Conservation (phyloP, 2,797 vertebrate species). For the Gobio occitaniae region DNA sequence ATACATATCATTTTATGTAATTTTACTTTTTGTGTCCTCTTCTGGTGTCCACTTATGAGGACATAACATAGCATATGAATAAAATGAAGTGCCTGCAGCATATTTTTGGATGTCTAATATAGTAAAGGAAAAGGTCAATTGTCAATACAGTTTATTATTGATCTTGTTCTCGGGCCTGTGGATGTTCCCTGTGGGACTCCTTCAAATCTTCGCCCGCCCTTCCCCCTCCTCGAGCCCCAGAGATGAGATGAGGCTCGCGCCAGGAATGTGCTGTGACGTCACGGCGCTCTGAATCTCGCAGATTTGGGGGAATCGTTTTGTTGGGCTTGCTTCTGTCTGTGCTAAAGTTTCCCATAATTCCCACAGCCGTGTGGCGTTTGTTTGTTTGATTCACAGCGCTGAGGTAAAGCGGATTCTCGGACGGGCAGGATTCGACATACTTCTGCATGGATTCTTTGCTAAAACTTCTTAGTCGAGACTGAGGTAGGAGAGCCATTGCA, state of each 20-base stretch:
- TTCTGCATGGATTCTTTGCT: not conserved
- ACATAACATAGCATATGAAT: too few relatives aligned
- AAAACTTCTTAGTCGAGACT: not conserved
- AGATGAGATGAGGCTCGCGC: conserved; percentile 42
- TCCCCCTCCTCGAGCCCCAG: conserved; percentile 30
- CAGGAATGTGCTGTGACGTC: conserved; percentile 50
- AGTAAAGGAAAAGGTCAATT: not conserved
- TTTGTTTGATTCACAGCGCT: not conserved
- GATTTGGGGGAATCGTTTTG: conserved; percentile 21
- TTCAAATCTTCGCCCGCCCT: not conserved
- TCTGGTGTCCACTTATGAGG: too few relatives aligned
- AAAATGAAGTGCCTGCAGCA: not conserved
- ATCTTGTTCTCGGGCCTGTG: not conserved
- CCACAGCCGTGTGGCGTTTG: not conserved
- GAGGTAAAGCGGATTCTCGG: not conserved
- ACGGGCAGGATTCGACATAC: not conserved
- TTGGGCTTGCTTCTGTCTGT: not conserved
- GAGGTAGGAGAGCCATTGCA: conserved; percentile 14
- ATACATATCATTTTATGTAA: too few relatives aligned
- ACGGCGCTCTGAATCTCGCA: not conserved
- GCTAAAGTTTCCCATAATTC: too few relatives aligned
- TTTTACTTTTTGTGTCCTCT: too few relatives aligned
- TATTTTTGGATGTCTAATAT: not conserved
- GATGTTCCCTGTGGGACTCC: not conserved
- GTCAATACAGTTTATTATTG: not conserved